Evolutionary conservation across 2,797 vertebrate species (phyloP), one percentile per base, ranked within the genome.

Genomic region (Chanos chanos): DNA sequence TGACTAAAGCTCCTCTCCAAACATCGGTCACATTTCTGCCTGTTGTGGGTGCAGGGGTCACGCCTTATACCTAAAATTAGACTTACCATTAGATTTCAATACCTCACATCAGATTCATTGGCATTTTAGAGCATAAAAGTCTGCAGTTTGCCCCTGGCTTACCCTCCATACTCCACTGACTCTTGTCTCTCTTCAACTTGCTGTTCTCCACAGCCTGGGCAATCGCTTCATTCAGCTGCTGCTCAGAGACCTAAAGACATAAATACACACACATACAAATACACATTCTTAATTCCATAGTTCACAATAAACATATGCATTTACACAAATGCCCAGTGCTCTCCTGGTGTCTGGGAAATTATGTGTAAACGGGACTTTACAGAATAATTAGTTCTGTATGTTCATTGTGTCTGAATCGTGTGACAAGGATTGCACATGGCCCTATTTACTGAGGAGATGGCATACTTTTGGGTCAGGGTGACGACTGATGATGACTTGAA

Each of bases 401-500:
- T n/a, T n/a, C n/a, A n/a, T n/a, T n/a, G n/a, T n/a, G n/a, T n/a
- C n/a, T n/a, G n/a, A n/a, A n/a, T n/a, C n/a, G n/a, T n/a, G n/a
- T n/a, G n/a, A n/a, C n/a, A n/a, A n/a, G n/a, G n/a, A n/a, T n/a
- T n/a, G n/a, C n/a, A n/a, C n/a, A n/a, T n/a, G n/a, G n/a, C n/a
- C n/a, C n/a, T n/a, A n/a, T n/a, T n/a, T n/a, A n/a, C n/a, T n/a
- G n/a, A n/a, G n/a, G n/a, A n/a, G n/a, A n/a, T n/a, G n/a, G n/a
- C n/a, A n/a, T 90, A 98, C 96, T 88, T 96, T 93, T 9, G 92
- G 92, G 71, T 97, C 91, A 0, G 93, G 94, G 55, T 98, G 96
- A 31, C 96, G 90, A 75, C 95, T 97, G 57, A 96, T 89, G 24
- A 92, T 92, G 73, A 97, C 86, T 70, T 91, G 90, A 33, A 96